Base-by-base conservation (phyloP, 2,113 vertebrate species). In the Tragelaphus scriptus region DNA sequence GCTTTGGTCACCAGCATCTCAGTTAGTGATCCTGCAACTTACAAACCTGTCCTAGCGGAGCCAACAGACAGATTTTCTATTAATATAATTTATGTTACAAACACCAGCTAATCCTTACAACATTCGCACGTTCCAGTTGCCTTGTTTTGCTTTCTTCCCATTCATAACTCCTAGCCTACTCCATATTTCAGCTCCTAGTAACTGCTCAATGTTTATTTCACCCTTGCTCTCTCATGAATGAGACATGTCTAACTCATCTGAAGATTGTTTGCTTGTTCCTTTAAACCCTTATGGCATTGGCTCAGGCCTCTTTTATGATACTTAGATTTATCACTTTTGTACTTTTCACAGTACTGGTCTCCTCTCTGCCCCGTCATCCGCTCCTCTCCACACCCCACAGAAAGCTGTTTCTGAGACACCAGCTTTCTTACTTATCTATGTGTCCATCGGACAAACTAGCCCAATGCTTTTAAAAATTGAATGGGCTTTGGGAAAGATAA, bases 301-400 rank as follows among this genome's bases (percentile, higher is more conserved):
- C 63, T 88, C 40, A 56, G 14, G 59, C 2, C 53, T 53, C 63
- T 53, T 68, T 85, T 61, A 49, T 8, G 58, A 12, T 16, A 15
- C 21, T 49, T 26, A 19, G 5, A 3, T 47, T 88, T 47, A 6
- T 32, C 11, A 3, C n/a, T 40, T 23, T 30, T 55, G 15, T 13
- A 6, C 53, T 49, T 44, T 87, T 49, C 30, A 16, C 4, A 30
- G 32, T 2, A 26, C 47, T 81, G 3, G 23, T 36, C 19, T 53
- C 88, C n/a, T 56, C 56, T 79, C 26, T 68, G 15, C 3, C 47
- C 6, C 2, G 0, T 13, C 19, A 10, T 10, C 9, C 9, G 1
- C 32, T 94, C 26, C 36, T 71, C 26, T 75, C 80, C n/a, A 36
- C 17, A 40, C 11, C 7, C 5, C 32, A 21, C 21, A n/a, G 49